Evolutionary conservation across 2,113 vertebrate genomes (phyloP).

Genomic region (Loxodonta africana): DNA sequence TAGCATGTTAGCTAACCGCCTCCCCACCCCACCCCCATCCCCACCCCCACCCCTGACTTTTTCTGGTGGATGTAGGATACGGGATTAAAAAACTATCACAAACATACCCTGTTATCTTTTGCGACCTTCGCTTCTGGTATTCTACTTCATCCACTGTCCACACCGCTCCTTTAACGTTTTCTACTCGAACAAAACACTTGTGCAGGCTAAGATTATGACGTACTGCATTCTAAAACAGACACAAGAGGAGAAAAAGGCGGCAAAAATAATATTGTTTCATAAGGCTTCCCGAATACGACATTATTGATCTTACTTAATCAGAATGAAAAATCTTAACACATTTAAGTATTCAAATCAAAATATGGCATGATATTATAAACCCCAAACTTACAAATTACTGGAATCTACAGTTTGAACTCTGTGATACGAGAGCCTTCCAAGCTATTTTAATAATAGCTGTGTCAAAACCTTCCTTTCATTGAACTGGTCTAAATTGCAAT

Average conservation of each 20-base stretch:
- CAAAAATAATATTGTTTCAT: conserved; percentile 89
- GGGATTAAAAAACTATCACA: conserved; percentile 85
- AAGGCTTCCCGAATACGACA: conserved; percentile 83
- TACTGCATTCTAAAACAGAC: conserved; percentile 96
- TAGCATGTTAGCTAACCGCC: conserved; percentile 76
- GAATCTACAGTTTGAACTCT: conserved; percentile 93
- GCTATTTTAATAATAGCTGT: conserved; percentile 98
- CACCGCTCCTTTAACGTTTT: conserved; percentile 99
- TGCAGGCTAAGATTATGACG: conserved; percentile 99
- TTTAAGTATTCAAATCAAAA: conserved; percentile 89
- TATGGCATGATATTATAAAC: conserved; percentile 87
- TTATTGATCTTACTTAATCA: conserved; percentile 90
- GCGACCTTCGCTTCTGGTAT: conserved; percentile 99
- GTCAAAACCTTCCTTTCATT: conserved; percentile 96
- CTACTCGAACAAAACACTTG: conserved; percentile 99
- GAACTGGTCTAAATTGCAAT: conserved; percentile 97
- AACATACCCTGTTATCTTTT: conserved; percentile 99
- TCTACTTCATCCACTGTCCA: conserved; percentile 99
- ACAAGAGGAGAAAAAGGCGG: conserved; percentile 86
- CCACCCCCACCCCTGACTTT: conserved; percentile 71
- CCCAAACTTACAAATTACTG: conserved; percentile 91
- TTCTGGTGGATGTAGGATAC: conserved; percentile 80
- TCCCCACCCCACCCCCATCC: conserved; percentile 61
- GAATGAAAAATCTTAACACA: conserved; percentile 87
- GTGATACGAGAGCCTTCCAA: conserved; percentile 94